A percentile compares a stretch with the other conserved stretches of the same genome.
phyloP scores from a whole-genome alignment of 23 tunicate genomes.

The Oikopleura dioica region DNA sequence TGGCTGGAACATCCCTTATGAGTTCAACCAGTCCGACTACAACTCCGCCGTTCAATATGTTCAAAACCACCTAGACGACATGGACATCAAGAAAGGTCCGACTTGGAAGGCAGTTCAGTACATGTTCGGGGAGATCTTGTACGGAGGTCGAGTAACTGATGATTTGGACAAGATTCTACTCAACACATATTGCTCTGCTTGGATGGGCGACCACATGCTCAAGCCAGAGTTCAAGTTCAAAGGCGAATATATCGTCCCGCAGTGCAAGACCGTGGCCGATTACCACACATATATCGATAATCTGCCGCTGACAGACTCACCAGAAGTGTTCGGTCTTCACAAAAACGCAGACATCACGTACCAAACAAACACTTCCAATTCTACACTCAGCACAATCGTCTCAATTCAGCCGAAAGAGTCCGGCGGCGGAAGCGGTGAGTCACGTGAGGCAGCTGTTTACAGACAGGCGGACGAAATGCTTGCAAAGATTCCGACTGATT shows the following conservation, averaged over 20 bases:
- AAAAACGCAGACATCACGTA: conserved; percentile 97
- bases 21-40: conserved; percentile 93
- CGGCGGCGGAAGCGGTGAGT: conserved; percentile 83
- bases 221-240: conserved; percentile 63
- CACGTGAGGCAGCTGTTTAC: conserved; percentile 77
- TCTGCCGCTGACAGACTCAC: conserved; percentile 81
- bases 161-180: conserved; percentile 78
- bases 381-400: conserved; percentile 73
- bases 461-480: conserved; percentile 82
- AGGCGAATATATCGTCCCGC: conserved; percentile 62
- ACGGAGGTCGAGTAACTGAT: conserved; percentile 96
- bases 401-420: conserved; percentile 97
- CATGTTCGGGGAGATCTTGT: conserved; percentile 95
- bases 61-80: conserved; percentile 89
- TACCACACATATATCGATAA: conserved; percentile 59
- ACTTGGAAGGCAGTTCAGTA: conserved; percentile 95
- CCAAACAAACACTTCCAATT: conserved; percentile 87
- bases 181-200: conserved; percentile 91
- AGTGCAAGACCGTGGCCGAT: conserved; percentile 52
- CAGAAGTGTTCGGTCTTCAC: conserved; percentile 99
- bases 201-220: conserved; percentile 92
- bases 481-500: conserved; percentile 73
- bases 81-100: conserved; percentile 85
- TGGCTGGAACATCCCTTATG: conserved; percentile 99
- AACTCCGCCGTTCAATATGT: conserved; percentile 79